Evolutionary conservation across 2,797 vertebrate genomes (phyloP).

Genomic region (Tragopan temminckii): DNA sequence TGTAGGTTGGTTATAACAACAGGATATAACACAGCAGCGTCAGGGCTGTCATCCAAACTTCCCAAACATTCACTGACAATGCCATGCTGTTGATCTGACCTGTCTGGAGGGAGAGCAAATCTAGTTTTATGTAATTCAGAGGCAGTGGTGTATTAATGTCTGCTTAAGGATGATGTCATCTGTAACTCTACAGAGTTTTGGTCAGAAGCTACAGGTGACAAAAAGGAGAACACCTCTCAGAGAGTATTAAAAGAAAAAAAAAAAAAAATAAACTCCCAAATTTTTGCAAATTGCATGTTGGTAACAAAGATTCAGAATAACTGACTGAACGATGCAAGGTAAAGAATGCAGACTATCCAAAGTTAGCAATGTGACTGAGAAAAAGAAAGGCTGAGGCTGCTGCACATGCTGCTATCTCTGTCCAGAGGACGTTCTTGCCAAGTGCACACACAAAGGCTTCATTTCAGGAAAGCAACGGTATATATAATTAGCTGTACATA

Average conservation of each 20-base stretch:
- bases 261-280: background rate
- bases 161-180: no score
- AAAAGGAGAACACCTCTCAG: background rate
- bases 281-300: background rate
- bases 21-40: background rate
- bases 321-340: background rate
- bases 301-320: background rate
- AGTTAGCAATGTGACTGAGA: background rate
- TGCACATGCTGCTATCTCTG: background rate
- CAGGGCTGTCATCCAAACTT: background rate
- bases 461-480: background rate
- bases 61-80: background rate
- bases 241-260: no score
- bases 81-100: background rate
- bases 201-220: background rate
- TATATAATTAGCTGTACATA: rapidly evolving
- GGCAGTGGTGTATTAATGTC: background rate
- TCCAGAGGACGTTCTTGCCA: background rate
- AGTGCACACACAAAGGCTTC: rapidly evolving
- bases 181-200: background rate
- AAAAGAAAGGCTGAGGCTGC: background rate
- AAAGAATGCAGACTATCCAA: background rate
- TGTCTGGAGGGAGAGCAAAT: background rate
- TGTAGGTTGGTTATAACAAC: background rate
- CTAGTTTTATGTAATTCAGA: background rate